phyloP scores from a whole-genome alignment of 2,888 invertebrate species.

The Malthinus seriepunctatus region DNA sequence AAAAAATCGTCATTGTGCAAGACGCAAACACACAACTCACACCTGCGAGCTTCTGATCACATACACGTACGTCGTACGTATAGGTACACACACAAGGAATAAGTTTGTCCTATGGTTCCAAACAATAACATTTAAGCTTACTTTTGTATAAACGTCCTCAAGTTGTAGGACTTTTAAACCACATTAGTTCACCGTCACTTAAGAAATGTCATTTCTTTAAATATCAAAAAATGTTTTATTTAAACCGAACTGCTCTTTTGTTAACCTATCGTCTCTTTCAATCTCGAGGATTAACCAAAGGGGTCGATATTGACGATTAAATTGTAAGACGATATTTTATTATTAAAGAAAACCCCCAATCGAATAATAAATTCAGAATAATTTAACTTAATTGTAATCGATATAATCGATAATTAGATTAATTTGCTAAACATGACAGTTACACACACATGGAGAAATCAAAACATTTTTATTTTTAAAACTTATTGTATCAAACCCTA shows the following conservation, averaged over 20 bases:
- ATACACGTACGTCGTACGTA: neutral
- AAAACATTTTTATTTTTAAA: conserved; percentile 2
- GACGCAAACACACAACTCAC: conserved; percentile 16
- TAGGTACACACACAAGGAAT: conserved; percentile 4
- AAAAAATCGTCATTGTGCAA: neutral
- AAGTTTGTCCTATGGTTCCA: conserved; percentile 23
- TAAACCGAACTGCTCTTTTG: conserved; percentile 4
- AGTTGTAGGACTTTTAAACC: conserved; percentile 22
- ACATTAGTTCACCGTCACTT: conserved; percentile 25
- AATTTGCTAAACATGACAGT: conserved; percentile 5
- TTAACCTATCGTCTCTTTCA: neutral
- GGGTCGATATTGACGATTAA: no score
- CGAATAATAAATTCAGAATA: no score
- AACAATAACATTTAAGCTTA: conserved; percentile 24
- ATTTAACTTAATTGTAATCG: no score
- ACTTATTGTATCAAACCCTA: conserved; percentile 6
- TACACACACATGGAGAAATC: conserved; percentile 5
- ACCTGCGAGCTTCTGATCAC: conserved; percentile 26
- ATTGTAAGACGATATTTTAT: no score
- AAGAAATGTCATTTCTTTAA: conserved; percentile 2
- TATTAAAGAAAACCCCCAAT: no score
- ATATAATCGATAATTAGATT: neutral
- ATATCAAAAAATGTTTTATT: conserved; percentile 4
- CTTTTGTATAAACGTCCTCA: conserved; percentile 19
- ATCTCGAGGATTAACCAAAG: no score